Evolutionary conservation across 1,140 invertebrate species (phyloP).

Genomic region (Anthonomus grandis): DNA sequence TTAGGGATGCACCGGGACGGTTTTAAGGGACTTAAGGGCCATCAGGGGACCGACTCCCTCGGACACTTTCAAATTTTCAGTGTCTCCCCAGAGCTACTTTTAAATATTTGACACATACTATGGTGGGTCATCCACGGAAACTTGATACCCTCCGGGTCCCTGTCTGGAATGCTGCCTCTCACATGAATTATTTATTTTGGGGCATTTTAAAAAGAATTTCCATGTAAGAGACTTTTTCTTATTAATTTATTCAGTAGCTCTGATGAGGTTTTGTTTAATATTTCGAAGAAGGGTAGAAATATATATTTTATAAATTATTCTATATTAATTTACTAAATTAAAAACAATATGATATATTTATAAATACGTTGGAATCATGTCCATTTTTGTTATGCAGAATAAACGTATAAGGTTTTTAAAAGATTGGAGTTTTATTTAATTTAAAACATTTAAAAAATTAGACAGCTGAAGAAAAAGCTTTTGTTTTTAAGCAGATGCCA

Average conservation of each 20-base stretch:
- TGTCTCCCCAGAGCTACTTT: conserved; percentile 47
- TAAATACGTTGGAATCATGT: too few species aligned
- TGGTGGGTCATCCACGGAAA: conserved; percentile 48
- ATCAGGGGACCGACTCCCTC: conserved; percentile 46
- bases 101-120: conserved; percentile 52
- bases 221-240: not conserved
- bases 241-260: not conserved
- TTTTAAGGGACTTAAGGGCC: conserved; percentile 39
- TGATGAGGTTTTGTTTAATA: too few species aligned
- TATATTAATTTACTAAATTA: too few species aligned
- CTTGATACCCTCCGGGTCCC: conserved; percentile 38
- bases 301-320: too few species aligned
- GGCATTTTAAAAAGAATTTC: conserved; percentile 14
- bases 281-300: too few species aligned
- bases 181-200: conserved; percentile 29
- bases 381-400: too few species aligned
- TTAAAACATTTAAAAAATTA: too few species aligned
- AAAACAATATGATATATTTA: too few species aligned
- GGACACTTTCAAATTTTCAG: conserved; percentile 50
- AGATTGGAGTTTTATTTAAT: too few species aligned
- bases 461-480: too few species aligned
- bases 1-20: conserved; percentile 30
- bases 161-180: not conserved
- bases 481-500: too few species aligned
- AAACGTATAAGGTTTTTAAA: too few species aligned